These are phyloP conservation scores for Cheilosia variabilis DNA, from an alignment of 2,888 invertebrate species.

Conservation along the genomic window DNA sequence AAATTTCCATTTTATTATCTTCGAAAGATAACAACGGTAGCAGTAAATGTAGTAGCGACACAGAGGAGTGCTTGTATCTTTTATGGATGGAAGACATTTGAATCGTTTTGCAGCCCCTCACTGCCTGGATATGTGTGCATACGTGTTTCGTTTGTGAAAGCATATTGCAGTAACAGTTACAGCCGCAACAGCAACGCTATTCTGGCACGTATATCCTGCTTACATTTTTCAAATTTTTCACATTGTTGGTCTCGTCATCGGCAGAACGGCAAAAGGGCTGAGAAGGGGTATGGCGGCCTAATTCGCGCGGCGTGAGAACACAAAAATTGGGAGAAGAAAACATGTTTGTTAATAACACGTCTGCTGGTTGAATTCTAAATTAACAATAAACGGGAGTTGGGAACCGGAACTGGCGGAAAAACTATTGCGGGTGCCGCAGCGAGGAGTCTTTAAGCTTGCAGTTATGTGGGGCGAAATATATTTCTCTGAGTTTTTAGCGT, in stretches of 20 bases:
- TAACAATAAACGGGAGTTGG: conserved; percentile 11
- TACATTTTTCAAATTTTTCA: conserved; percentile 34
- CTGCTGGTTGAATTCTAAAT: conserved; percentile 56
- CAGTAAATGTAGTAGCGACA: conserved; percentile 53
- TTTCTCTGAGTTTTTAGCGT: too few species aligned
- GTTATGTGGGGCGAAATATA: background rate
- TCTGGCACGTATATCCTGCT: conserved; percentile 67
- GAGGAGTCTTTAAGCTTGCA: conserved; percentile 5
- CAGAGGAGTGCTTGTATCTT: conserved; percentile 59
- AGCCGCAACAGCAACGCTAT: conserved; percentile 21
- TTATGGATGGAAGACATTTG: conserved; percentile 64
- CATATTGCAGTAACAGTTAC: conserved; percentile 59
- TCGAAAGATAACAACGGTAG: conserved; percentile 68
- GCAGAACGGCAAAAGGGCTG: conserved; percentile 1
- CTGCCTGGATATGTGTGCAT: conserved; percentile 57
- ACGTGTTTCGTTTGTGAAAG: conserved; percentile 70
- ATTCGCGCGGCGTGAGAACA: background rate
- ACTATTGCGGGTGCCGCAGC: background rate
- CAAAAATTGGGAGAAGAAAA: conserved; percentile 41
- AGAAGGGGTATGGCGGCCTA: background rate
- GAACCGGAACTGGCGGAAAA: background rate
- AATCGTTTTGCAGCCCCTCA: conserved; percentile 50
- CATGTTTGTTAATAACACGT: conserved; percentile 56
- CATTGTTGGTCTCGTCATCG: conserved; percentile 13
- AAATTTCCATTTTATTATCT: conserved; percentile 76